A percentile compares a stretch with the other conserved stretches of the same genome.
phyloP scores from a whole-genome alignment of 1,140 invertebrate genomes.

The Drosophila littoralis region DNA sequence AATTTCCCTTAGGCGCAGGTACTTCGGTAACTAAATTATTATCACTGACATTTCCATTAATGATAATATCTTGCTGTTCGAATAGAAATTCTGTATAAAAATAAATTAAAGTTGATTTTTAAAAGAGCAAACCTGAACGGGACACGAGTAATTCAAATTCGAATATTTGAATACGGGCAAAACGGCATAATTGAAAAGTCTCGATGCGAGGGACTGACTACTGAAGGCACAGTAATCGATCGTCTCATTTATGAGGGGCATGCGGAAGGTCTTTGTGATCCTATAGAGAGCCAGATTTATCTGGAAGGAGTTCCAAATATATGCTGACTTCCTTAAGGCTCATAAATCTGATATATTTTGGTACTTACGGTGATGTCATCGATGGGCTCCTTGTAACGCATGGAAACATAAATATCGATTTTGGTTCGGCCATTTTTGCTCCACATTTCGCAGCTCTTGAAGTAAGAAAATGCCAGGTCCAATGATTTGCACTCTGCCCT shows the following conservation, averaged over 20 bases:
- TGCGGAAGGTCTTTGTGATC: slow-evolving; percentile 15
- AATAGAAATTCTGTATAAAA: neutral
- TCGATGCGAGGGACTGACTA: neutral
- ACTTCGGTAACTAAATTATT: slow-evolving; percentile 4
- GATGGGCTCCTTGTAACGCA: slow-evolving; percentile 40
- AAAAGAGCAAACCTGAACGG: slow-evolving; percentile 16
- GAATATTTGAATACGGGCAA: neutral
- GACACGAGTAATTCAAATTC: slow-evolving; percentile 22
- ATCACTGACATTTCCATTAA: slow-evolving; percentile 1
- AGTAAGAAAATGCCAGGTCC: slow-evolving; percentile 23
- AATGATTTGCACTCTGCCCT: slow-evolving; percentile 32
- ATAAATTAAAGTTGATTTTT: neutral
- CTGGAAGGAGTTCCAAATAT: neutral
- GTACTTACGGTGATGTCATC: slow-evolving; percentile 52
- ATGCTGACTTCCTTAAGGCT: too few species aligned
- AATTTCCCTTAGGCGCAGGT: slow-evolving; percentile 49
- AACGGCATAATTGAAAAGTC: neutral
- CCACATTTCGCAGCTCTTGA: slow-evolving; percentile 41
- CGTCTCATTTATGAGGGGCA: slow-evolving; percentile 55
- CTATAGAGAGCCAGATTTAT: slow-evolving; percentile 20
- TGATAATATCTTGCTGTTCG: slow-evolving; percentile 49
- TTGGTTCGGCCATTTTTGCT: slow-evolving; percentile 25
- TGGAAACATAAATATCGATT: slow-evolving; percentile 27
- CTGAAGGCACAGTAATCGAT: slow-evolving; percentile 43
- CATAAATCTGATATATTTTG: too few species aligned